Base-by-base conservation (phyloP, 2,888 invertebrate genomes). In the Hydraecia micacea region DNA sequence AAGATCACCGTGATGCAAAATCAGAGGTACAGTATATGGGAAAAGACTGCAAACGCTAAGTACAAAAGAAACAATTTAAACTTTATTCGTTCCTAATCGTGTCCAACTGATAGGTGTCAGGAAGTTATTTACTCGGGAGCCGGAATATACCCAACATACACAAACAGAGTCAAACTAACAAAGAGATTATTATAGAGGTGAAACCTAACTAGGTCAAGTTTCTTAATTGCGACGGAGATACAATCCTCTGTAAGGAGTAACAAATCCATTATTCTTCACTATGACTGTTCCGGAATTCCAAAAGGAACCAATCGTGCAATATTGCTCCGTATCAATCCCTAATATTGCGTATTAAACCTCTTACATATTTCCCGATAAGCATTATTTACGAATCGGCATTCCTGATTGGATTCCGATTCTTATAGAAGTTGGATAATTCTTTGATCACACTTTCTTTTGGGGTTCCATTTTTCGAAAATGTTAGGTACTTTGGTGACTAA, bases 331-430 rank as follows among this genome's bases (percentile, higher is more conserved):
- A 82, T 82, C 63, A 67, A 73, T 63, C 52, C 75, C 42, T 52
- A 75, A 77, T 76, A 85, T 71, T 74, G 60, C 46, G 65, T 78
- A 80, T 75, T 87, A 72, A 62, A 65, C 66, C 63, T 75, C 55
- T 65, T 46, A 63, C n/a, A 49, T 71, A 77, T 70, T 69, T 36
- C 58, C 8, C 28, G 28, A 42, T 71, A 36, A 74, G 55, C 76
- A 75, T 46, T 73, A 71, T 73, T 81, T 79, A 70, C 7, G 52
- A 49, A 80, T 49, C 28, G 49, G 9, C 18, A 42, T 76, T 69
- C 63, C 21, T 74, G 75, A 86, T 79, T 79, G 60, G 58, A 77
- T 78, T 72, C 32, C 49, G 58, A 77, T 78, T 72, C 32, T 42
- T 28, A 46, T 68, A 55, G 42, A 72, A 81, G 11, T 66, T 69